Evolutionary conservation across 2,797 vertebrate species (phyloP).

Genomic region (Sebastes umbrosus): DNA sequence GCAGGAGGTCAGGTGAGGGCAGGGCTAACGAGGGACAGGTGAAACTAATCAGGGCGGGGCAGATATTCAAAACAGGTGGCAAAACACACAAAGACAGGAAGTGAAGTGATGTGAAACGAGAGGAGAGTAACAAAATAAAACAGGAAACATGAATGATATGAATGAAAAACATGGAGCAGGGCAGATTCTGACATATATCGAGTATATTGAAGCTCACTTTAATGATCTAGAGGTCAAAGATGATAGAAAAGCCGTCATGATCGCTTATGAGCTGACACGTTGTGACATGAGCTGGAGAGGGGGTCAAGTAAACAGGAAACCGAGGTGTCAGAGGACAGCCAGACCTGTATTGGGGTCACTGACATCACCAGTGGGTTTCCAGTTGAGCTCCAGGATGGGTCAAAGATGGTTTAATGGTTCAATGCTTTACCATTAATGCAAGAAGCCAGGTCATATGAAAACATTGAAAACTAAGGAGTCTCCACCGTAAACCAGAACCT

Average conservation of each 20-base stretch:
- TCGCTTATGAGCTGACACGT: background rate
- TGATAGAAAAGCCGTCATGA: background rate
- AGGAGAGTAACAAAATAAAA: too few species aligned
- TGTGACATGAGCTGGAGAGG: background rate
- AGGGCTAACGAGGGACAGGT: too few species aligned
- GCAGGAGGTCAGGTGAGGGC: too few species aligned
- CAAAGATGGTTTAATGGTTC: background rate
- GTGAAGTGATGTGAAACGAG: too few species aligned
- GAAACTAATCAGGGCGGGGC: too few species aligned
- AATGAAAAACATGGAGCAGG: too few species aligned
- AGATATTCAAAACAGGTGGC: rapidly evolving
- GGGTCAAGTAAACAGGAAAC: background rate
- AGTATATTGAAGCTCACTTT: background rate
- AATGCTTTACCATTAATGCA: background rate
- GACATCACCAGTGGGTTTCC: background rate
- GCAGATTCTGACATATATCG: too few species aligned
- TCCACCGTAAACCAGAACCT: background rate
- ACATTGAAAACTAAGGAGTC: background rate
- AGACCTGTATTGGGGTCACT: background rate
- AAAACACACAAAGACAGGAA: too few species aligned
- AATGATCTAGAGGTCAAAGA: background rate
- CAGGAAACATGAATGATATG: too few species aligned
- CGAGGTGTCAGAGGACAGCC: background rate
- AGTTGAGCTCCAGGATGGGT: background rate
- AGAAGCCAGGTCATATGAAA: background rate